A percentile compares a stretch with the other conserved stretches of the same genome.
Evolutionary conservation across 1,140 invertebrate species (phyloP).

Genomic region (Zelostemma sp.): DNA sequence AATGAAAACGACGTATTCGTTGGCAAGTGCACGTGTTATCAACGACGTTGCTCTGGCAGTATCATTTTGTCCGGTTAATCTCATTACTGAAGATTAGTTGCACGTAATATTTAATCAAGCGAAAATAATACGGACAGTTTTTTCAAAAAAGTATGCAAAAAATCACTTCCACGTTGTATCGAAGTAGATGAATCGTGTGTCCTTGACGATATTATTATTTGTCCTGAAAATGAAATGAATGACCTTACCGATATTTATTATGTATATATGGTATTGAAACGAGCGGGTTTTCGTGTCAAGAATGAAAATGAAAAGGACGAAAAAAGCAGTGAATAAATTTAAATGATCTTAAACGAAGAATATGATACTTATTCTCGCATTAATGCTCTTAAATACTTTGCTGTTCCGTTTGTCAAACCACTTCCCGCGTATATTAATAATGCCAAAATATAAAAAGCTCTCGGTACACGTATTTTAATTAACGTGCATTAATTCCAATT

Average conservation of each 20-base stretch:
- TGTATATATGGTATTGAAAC: slow-evolving; percentile 20
- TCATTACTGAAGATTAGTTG: no score
- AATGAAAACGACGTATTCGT: no score
- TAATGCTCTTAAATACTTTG: slow-evolving; percentile 37
- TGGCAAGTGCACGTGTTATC: no score
- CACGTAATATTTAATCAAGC: no score
- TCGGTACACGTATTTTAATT: slow-evolving; percentile 45
- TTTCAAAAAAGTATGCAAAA: no score
- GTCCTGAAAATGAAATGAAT: slow-evolving; percentile 19
- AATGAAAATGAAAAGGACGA: slow-evolving; percentile 19
- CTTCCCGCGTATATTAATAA: slow-evolving; percentile 37
- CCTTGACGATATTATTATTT: slow-evolving; percentile 23
- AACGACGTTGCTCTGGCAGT: no score
- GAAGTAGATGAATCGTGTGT: no score
- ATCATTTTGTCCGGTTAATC: no score
- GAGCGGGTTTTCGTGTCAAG: slow-evolving; percentile 17
- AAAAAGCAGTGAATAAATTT: slow-evolving; percentile 18
- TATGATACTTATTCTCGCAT: slow-evolving; percentile 29
- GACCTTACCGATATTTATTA: slow-evolving; percentile 35
- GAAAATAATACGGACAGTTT: no score
- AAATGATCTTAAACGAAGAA: slow-evolving; percentile 35
- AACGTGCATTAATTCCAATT: slow-evolving; percentile 44
- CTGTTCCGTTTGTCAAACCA: slow-evolving; percentile 41
- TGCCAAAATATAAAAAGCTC: slow-evolving; percentile 24
- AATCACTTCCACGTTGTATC: no score